Evolutionary conservation across 2,113 vertebrate species (phyloP), one percentile per base, ranked within the genome.

Genomic region (Elaphurus davidianus): DNA sequence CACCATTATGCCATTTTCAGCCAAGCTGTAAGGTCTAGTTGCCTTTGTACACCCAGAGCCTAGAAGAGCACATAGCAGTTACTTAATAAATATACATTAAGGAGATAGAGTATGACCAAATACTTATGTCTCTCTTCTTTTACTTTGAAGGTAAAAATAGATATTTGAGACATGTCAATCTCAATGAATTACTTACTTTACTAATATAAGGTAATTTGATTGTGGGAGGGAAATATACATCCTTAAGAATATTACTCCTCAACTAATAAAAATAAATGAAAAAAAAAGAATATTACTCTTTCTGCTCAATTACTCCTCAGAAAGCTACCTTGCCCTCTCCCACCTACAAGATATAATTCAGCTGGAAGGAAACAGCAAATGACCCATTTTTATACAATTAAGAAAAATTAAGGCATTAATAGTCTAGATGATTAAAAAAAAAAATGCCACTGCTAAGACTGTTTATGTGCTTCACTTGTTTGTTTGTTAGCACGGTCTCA

Each of bases 401-500:
- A 94, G 55, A 85, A 86, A 87, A 60, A 71, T 36, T 91, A 85
- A 81, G 79, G 27, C 85, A 78, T 87, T 67, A 89, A 71, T 54
- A n/a, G 15, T 87, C 25, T 59, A 79, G 25, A 71, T 91, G 86
- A 88, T 45, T 40, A 4, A 83, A 94, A 96, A 84, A 59, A 94
- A 96, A 6, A 94, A 91, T 55, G 36, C 28, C 27, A 87, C 11
- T 59, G 83, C 28, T 89, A 90, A 85, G 40, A 54, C 11, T 60
- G 19, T 87, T 55, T 76, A n/a, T 28, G 23, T 84, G 87, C 71
- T 79, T 87, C 60, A 21, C 55, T 90, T 71, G 45, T 71, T 90
- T 83, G 93, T 89, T 90, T 97, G 71, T 96, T 92, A 59, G 33
- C 27, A 71, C 17, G 6, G 59, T 90, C 90, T 94, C 67, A 94